Conservation (phyloP, 2,113 vertebrate genomes). For the Paracanthobrama guichenoti region DNA sequence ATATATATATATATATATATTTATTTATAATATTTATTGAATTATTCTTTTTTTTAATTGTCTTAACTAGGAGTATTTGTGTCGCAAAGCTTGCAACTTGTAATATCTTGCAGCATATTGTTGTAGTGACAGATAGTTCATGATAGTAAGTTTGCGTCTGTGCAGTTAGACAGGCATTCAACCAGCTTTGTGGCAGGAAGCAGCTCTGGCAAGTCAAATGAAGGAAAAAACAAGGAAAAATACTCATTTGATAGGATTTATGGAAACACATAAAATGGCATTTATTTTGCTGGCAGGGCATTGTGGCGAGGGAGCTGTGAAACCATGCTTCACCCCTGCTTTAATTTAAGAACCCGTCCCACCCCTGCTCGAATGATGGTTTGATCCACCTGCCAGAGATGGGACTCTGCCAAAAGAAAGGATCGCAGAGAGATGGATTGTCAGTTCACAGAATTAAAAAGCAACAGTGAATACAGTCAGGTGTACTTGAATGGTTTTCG, state of each 20-base stretch:
- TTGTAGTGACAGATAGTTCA: slow-evolving; percentile 55
- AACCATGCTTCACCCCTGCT: slow-evolving; percentile 56
- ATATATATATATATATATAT: too few relatives aligned
- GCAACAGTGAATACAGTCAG: slow-evolving; percentile 11
- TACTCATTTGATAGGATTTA: slow-evolving; percentile 75
- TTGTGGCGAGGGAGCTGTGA: slow-evolving; percentile 64
- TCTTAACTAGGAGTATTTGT: too few relatives aligned
- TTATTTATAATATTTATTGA: too few relatives aligned
- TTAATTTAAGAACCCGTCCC: slow-evolving; percentile 58
- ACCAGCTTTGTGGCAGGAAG: slow-evolving; percentile 59
- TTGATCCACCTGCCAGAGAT: slow-evolving; percentile 68
- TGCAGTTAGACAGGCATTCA: slow-evolving; percentile 64
- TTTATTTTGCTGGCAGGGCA: slow-evolving; percentile 70
- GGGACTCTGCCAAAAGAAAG: slow-evolving; percentile 46
- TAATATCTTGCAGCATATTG: slow-evolving; percentile 15
- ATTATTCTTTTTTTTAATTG: too few relatives aligned
- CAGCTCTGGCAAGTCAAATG: slow-evolving; percentile 58
- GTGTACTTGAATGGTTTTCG: neutral
- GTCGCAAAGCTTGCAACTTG: too few relatives aligned
- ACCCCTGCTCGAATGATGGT: slow-evolving; percentile 51
- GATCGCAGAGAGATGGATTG: slow-evolving; percentile 41
- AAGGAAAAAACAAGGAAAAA: slow-evolving; percentile 64
- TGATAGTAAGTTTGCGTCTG: slow-evolving; percentile 52
- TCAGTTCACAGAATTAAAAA: slow-evolving; percentile 37
- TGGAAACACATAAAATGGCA: slow-evolving; percentile 71